These are phyloP conservation scores for Brenthis daphne DNA, from an alignment of 2,888 invertebrate genomes.

Conservation along the genomic window DNA sequence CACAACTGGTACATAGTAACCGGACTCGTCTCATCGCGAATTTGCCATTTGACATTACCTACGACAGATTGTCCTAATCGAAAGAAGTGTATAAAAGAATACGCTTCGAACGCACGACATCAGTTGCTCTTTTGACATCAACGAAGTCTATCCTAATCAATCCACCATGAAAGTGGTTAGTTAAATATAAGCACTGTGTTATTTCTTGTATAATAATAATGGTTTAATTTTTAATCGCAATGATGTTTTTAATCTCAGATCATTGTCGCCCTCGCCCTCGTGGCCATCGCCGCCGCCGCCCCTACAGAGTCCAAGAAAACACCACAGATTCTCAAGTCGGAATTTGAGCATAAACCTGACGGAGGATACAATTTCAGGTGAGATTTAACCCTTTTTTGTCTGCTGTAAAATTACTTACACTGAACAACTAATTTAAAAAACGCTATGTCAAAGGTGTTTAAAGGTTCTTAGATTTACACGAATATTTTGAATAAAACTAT, in stretches of 20 bases:
- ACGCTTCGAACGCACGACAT: conserved; percentile 55
- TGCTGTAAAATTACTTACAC: no score
- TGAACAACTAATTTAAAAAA: no score
- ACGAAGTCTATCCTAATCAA: conserved; percentile 49
- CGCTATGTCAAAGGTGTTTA: no score
- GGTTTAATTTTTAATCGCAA: background rate
- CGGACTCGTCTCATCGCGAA: no score
- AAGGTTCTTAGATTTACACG: no score
- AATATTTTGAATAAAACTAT: no score
- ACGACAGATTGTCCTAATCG: conserved; percentile 52
- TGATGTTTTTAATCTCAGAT: conserved; percentile 43
- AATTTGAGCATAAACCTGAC: conserved; percentile 51
- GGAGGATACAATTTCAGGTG: conserved; percentile 56
- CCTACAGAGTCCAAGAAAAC: conserved; percentile 46
- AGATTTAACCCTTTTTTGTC: conserved; percentile 29
- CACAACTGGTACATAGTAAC: no score
- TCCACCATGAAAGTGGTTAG: conserved; percentile 29
- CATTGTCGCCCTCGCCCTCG: conserved; percentile 60
- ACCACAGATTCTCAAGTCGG: conserved; percentile 52
- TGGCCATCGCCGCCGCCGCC: conserved; percentile 58
- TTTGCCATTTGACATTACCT: conserved; percentile 35
- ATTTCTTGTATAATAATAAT: background rate
- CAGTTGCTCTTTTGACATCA: conserved; percentile 67
- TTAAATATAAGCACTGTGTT: conserved; percentile 1
- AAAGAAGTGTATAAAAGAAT: conserved; percentile 74